phyloP scores from a whole-genome alignment of 2,797 vertebrate species.

The Carduelis carduelis region DNA sequence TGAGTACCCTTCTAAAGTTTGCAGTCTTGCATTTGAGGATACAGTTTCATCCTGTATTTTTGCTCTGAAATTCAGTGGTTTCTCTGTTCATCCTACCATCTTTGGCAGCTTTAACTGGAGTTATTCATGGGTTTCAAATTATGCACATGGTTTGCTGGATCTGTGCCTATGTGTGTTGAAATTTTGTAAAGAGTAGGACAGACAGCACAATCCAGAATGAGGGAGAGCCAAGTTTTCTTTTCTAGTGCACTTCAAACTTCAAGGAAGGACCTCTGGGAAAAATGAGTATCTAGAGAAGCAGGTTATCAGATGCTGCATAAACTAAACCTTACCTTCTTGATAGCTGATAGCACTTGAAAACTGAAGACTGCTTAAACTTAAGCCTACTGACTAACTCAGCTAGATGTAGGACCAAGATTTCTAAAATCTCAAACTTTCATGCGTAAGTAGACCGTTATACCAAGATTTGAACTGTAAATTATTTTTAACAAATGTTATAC shows the following conservation, averaged over 20 bases:
- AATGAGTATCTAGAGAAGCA: background rate
- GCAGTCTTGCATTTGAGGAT: background rate
- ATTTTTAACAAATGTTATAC: background rate
- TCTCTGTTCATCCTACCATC: constrained; percentile 49
- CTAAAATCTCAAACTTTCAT: background rate
- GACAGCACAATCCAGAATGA: background rate
- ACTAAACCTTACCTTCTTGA: background rate
- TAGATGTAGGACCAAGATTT: constrained; percentile 2
- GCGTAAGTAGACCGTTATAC: background rate
- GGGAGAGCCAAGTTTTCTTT: background rate
- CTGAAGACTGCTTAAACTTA: background rate
- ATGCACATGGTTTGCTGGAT: constrained; percentile 47
- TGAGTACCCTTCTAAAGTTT: constrained; percentile 6
- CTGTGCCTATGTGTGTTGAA: background rate
- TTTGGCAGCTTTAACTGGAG: constrained; percentile 43
- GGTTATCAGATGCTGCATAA: background rate
- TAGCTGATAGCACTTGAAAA: constrained; percentile 5
- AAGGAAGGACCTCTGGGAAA: background rate
- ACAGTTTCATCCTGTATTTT: constrained; percentile 22
- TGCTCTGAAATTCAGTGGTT: constrained; percentile 19
- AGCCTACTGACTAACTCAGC: background rate
- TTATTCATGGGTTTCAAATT: constrained; percentile 49
- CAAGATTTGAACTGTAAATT: background rate
- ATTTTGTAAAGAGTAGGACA: background rate
- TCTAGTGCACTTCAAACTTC: background rate